phyloP scores from a whole-genome alignment of 35 echinoderm and acorn worm genomes.

The Strongylocentrotus purpuratus region DNA sequence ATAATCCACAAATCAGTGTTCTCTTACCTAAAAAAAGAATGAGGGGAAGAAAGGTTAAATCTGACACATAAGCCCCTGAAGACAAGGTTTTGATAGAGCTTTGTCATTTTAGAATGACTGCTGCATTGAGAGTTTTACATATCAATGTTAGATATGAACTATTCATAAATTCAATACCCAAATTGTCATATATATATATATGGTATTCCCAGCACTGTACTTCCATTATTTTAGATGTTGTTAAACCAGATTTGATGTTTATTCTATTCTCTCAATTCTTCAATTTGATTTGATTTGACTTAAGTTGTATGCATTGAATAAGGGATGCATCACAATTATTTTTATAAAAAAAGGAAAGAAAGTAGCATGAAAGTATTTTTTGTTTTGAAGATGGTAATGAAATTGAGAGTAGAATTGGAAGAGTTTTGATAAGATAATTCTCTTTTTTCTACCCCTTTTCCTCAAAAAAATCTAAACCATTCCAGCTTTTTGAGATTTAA shows the following conservation, averaged over 20 bases:
- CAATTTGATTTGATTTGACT: no score
- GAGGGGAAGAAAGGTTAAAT: no score
- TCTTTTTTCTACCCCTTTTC: background rate
- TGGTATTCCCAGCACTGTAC: background rate
- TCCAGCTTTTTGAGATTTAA: background rate
- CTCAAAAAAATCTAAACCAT: background rate
- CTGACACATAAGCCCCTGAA: no score
- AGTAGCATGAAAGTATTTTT: background rate
- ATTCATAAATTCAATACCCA: background rate
- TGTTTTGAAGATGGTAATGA: background rate
- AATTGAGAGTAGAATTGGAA: background rate
- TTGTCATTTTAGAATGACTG: no score
- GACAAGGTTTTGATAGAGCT: no score
- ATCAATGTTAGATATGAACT: background rate
- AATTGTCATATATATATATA: background rate
- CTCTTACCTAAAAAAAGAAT: no score
- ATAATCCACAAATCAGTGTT: no score
- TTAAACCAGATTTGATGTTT: background rate
- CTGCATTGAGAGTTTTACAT: background rate
- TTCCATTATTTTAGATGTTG: background rate
- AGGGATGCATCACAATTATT: background rate
- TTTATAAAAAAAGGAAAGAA: background rate
- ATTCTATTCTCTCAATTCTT: background rate
- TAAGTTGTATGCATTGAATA: background rate
- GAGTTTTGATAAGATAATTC: conserved; percentile 12